Percentiles rank a stretch among this genome's conserved stretches.
Conservation (phyloP, 1,140 invertebrate species). For the Drosophila bocqueti region DNA sequence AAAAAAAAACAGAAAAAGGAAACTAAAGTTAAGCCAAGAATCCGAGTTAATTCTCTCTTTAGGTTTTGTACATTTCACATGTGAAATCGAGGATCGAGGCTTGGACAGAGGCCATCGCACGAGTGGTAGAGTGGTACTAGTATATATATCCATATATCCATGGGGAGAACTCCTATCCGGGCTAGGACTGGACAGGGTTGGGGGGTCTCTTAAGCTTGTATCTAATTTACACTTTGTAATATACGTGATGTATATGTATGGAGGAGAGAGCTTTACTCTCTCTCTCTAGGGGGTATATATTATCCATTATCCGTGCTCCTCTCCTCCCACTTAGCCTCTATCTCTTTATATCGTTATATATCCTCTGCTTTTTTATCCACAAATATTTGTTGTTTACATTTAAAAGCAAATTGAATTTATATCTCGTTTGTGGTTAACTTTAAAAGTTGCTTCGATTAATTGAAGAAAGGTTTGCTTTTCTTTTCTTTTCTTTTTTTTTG, state of each 20-base stretch:
- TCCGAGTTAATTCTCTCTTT: slow-evolving; percentile 4
- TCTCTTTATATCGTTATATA: slow-evolving; percentile 13
- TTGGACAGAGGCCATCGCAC: slow-evolving; percentile 15
- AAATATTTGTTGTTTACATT: slow-evolving; percentile 54
- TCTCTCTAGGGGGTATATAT: neutral
- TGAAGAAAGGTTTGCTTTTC: slow-evolving; percentile 28
- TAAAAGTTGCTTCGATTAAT: slow-evolving; percentile 79
- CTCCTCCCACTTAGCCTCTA: neutral
- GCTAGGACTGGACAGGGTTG: neutral
- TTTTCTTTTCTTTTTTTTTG: slow-evolving; percentile 9
- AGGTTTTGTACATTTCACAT: slow-evolving; percentile 11
- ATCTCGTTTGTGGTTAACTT: slow-evolving; percentile 53
- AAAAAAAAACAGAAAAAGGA: neutral
- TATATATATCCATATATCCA: slow-evolving; percentile 10
- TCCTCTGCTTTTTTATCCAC: slow-evolving; percentile 11
- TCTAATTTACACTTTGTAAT: slow-evolving; percentile 15
- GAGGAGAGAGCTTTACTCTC: neutral
- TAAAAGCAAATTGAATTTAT: slow-evolving; percentile 70
- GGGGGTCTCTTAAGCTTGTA: slow-evolving; percentile 1
- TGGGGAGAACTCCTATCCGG: neutral
- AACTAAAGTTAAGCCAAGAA: slow-evolving; percentile 12
- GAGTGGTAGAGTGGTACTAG: slow-evolving; percentile 3
- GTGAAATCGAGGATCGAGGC: neutral
- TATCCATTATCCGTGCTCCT: neutral
- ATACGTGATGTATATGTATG: neutral